Conservation (phyloP, 2,888 invertebrate genomes). For the Caradrina kadenii region DNA sequence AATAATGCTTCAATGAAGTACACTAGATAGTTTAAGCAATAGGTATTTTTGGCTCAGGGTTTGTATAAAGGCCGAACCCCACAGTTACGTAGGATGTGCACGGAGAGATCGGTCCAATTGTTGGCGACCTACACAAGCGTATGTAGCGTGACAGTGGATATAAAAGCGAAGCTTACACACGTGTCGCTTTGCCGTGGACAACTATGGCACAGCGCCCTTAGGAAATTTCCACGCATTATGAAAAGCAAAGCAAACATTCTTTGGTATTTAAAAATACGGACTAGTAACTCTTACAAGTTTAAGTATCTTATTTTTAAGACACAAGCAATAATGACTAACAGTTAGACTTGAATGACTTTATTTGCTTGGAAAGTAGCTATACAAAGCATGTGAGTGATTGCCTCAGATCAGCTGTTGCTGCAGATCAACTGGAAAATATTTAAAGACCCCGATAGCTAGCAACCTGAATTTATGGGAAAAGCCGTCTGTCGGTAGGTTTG, state of each 20-base stretch:
- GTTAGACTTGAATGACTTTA: no score
- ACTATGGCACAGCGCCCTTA: neutral
- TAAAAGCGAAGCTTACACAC: neutral
- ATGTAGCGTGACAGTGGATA: no score
- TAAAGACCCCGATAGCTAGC: no score
- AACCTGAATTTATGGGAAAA: no score
- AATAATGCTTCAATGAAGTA: slow-evolving; percentile 26
- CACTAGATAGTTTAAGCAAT: slow-evolving; percentile 15
- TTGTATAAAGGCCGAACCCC: neutral
- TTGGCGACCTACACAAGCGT: neutral
- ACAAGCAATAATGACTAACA: no score
- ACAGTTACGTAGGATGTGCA: neutral
- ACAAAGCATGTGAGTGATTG: no score
- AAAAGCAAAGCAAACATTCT: slow-evolving; percentile 21
- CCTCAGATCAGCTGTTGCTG: no score
- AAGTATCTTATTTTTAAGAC: neutral
- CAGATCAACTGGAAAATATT: no score
- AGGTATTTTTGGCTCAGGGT: slow-evolving; percentile 34
- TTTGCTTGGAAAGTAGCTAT: no score
- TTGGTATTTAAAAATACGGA: neutral
- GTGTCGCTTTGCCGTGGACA: neutral
- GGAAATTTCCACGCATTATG: neutral
- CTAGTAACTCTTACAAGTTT: neutral
- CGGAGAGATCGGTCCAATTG: neutral
- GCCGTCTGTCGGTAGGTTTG: no score